These are phyloP conservation scores for Bombus polaris DNA, from an alignment of 1,140 invertebrate species.

Conservation along the genomic window DNA sequence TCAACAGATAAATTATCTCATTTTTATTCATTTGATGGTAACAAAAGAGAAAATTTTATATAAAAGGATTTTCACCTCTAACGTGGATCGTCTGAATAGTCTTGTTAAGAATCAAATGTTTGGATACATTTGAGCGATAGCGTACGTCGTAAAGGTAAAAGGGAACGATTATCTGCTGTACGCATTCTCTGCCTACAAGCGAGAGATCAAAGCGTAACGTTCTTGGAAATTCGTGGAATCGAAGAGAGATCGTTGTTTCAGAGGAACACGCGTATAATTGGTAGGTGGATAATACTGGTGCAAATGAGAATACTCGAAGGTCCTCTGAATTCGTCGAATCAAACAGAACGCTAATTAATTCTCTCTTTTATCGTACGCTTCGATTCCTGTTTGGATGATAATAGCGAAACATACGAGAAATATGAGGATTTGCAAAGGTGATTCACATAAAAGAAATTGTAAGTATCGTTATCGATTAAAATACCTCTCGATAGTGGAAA, in stretches of 20 bases:
- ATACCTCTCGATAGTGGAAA: not conserved
- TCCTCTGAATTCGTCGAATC: not conserved
- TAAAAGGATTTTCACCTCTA: too few relatives aligned
- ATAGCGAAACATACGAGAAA: not conserved
- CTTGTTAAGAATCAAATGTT: not conserved
- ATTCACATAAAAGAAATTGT: too few relatives aligned
- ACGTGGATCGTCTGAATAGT: too few relatives aligned
- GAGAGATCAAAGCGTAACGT: not conserved
- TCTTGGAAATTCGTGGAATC: not conserved
- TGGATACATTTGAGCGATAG: not conserved
- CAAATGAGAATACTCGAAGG: not conserved
- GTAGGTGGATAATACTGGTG: not conserved
- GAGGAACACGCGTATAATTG: not conserved
- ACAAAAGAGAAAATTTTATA: too few relatives aligned
- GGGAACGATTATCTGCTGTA: not conserved
- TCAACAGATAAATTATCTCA: too few relatives aligned
- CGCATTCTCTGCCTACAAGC: not conserved
- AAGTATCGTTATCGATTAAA: too few relatives aligned
- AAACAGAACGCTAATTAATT: not conserved
- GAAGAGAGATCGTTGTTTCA: not conserved
- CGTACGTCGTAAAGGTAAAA: not conserved
- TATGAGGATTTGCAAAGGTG: not conserved
- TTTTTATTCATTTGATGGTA: too few relatives aligned
- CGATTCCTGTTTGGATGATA: not conserved
- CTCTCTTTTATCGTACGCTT: not conserved